Conservation (phyloP, 2,888 invertebrate genomes). For the Frankliniella intonsa region DNA sequence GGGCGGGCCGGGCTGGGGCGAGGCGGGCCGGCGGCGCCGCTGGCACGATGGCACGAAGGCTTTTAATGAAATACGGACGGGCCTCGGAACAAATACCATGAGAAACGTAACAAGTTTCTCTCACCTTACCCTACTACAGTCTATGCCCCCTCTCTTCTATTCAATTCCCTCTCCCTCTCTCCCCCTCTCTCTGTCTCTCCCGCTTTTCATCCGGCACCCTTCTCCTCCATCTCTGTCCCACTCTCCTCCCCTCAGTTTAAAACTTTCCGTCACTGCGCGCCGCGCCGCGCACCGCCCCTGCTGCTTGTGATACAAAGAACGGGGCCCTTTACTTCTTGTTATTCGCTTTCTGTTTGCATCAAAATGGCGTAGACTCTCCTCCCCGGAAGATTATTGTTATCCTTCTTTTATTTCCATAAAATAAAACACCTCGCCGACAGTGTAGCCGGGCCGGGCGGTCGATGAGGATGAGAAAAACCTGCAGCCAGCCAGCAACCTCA, state of each 20-base stretch:
- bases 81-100: constrained; percentile 1
- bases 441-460: no score
- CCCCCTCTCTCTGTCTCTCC: background rate
- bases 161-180: background rate
- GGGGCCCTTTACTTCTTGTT: no score
- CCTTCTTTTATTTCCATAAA: no score
- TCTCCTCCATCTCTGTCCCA: background rate
- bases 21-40: background rate
- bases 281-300: background rate
- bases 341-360: no score
- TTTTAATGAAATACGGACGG: constrained; percentile 3
- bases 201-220: background rate
- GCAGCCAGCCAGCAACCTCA: no score
- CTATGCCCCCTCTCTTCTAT: background rate
- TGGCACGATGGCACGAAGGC: background rate
- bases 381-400: no score
- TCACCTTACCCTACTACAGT: background rate
- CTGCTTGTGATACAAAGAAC: no score
- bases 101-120: constrained; percentile 8
- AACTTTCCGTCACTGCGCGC: background rate
- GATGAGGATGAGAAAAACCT: no score
- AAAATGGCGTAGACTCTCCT: no score
- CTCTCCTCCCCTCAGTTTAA: background rate
- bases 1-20: background rate
- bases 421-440: no score